Base-by-base conservation (phyloP, 2,113 vertebrate genomes). In the Gambusia holbrooki region DNA sequence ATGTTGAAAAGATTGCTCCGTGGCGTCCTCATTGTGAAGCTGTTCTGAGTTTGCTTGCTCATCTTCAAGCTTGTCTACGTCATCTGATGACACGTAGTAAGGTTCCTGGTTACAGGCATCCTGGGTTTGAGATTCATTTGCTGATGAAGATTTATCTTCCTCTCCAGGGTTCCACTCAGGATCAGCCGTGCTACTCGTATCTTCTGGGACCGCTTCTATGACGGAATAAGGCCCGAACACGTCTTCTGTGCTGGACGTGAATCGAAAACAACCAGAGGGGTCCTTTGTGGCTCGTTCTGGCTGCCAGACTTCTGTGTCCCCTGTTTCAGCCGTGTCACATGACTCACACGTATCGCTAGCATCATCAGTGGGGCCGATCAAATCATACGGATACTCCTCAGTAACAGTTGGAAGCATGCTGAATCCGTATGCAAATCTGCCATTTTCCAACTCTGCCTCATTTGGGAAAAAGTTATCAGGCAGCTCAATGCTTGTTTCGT, bases 371-470 rank as follows among this genome's bases (percentile, higher is more conserved):
- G 90, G 90, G 68, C 94, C 94, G 77, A 95, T 95, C 69, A 94
- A 77, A 88, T 95, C 94, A 2, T 95, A 95, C 62, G 93, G 90
- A 84, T 92, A 94, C 85, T 95, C 94, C 84, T 95, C 95, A 61
- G 84, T 90, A 51, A 93, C 76, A 27, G 92, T 92, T 25, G 92
- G 90, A 81, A 89, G 92, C 17, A 94, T 87, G 69, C 93, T 93
- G 1, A 84, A 86, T 68, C 89, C 85, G 76, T 93, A 90, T 4
- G 88, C 81, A 45, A 90, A 89, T 74, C 77, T 84, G 71, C 42
- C 80, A 51, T 64, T 81, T 62, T 87, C 48, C n/a, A 85, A 51
- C 35, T 89, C 81, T 5, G 77, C 73, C 40, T 84, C 82, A 1
- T 88, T 82, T 74, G 71, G 66, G 65, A 69, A 27, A 42, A 64